Base-by-base conservation (phyloP, 2,797 vertebrate species). In the Parauchenoglanis punctatus region DNA sequence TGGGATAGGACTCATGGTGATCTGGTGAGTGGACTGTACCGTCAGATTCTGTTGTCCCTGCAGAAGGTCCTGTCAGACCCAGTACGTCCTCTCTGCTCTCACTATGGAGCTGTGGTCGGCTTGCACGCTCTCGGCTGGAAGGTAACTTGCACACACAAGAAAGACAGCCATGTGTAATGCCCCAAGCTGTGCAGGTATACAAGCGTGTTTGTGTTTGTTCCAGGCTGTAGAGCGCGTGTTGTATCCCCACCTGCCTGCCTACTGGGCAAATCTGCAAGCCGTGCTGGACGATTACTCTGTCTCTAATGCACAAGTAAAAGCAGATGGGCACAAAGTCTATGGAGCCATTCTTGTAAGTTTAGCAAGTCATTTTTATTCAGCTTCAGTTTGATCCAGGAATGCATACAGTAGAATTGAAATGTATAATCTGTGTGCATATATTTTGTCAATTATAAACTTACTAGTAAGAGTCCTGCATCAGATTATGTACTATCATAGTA, bases 301-400 rank as follows among this genome's bases (percentile, higher is more conserved):
- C 0, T 99, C 98, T 83, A 99, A 99, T 0, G 97, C 97, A 0
- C 98, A 99, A 93, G 98, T 99, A 84, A 99, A 99, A 88, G 98
- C 98, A 0, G 98, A 99, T 0, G 97, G 98, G 4, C 98, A 99
- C 93, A 99, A 99, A 59, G 98, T 99, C 35, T 99, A 98, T 0
- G 98, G 98, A 15, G 98, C 98, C 91, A 98, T 99, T 86, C 90
- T 98, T 96, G 97, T 98, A 89, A 94, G 97, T 94, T 25, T 11
- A 54, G 23, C 13, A 0, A 44, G 5, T n/a, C 0, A 18, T 44
- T 73, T 75, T 15, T 23, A n/a, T 28, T 67, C 2, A 0, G 3
- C 67, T 82, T 75, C 20, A 18, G 12, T 70, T 70, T 84, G 49
- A 40, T 65, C 7, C 44, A 82, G 13, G n/a, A 52, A 31, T 35